Evolutionary conservation across 2,113 vertebrate genomes (phyloP).

Genomic region (Chaetodon trifascialis): DNA sequence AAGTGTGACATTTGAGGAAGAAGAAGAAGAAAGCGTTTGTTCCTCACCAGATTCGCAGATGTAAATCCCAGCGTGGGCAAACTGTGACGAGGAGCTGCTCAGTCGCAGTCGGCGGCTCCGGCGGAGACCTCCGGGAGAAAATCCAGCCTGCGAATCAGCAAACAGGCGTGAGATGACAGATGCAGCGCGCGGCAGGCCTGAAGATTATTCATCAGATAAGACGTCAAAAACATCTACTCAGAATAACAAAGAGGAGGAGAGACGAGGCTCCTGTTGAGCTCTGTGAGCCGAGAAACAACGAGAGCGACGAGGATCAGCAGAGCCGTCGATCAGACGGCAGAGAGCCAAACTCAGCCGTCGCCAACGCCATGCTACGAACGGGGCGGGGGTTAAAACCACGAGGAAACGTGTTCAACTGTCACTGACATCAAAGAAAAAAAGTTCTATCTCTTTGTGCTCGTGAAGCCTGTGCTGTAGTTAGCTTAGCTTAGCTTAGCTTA

Average conservation of each 20-base stretch:
- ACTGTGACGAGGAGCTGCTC: slow-evolving; percentile 28
- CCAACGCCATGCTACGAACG: not conserved
- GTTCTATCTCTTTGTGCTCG: no score
- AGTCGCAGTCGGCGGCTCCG: not conserved
- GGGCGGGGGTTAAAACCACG: no score
- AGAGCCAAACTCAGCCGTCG: not conserved
- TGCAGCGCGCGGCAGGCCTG: not conserved
- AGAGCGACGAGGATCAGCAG: not conserved
- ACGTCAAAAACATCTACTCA: not conserved
- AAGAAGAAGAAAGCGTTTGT: not conserved
- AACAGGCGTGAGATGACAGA: slow-evolving; percentile 8
- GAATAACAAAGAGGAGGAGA: not conserved
- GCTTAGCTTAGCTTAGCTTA: no score
- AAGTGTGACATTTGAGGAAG: not conserved
- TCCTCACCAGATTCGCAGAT: slow-evolving; percentile 55
- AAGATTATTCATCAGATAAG: not conserved
- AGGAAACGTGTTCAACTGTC: no score
- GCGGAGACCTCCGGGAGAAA: not conserved
- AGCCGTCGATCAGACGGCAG: not conserved
- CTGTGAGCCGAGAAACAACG: not conserved
- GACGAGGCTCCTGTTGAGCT: not conserved
- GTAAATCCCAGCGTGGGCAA: slow-evolving; percentile 37
- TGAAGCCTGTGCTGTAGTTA: no score
- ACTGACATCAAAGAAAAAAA: no score
- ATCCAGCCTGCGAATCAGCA: slow-evolving; percentile 43